Conservation (phyloP, 1,140 invertebrate species). For the Drosophila pruinosa region DNA sequence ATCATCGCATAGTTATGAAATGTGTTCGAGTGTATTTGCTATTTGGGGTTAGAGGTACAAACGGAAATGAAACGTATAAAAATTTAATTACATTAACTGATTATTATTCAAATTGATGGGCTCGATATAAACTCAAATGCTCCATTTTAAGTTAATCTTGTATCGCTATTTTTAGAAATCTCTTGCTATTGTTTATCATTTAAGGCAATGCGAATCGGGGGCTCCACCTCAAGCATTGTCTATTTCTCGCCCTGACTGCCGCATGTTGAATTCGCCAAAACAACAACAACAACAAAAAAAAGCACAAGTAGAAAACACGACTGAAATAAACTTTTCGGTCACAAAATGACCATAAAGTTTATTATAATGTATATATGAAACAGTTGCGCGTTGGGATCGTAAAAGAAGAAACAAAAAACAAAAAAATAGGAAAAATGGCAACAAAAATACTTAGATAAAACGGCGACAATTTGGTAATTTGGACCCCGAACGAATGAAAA, state of each 20-base stretch:
- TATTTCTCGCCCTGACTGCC: conserved; percentile 24
- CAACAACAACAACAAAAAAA: conserved; percentile 7
- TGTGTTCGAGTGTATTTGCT: neutral
- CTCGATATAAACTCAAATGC: conserved; percentile 8
- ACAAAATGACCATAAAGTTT: conserved; percentile 75
- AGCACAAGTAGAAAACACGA: too few relatives aligned
- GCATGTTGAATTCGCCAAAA: conserved; percentile 44
- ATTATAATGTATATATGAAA: conserved; percentile 61
- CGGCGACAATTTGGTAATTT: conserved; percentile 66
- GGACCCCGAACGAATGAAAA: conserved; percentile 14
- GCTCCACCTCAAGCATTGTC: conserved; percentile 3
- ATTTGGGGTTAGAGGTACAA: conserved; percentile 9
- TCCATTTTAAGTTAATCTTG: conserved; percentile 8
- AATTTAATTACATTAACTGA: conserved; percentile 4
- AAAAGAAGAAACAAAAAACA: neutral
- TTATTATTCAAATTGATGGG: conserved; percentile 9
- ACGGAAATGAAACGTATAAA: conserved; percentile 13
- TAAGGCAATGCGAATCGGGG: conserved; percentile 11
- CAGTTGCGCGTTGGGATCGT: conserved; percentile 40
- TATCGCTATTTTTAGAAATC: conserved; percentile 7
- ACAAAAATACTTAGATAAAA: conserved; percentile 34
- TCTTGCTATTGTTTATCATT: conserved; percentile 24
- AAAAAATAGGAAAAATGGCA: conserved; percentile 19
- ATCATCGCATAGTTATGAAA: neutral
- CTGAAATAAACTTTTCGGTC: conserved; percentile 54